Percentiles rank a stretch among this genome's conserved stretches.
These are phyloP conservation scores for Psittacus erithacus DNA, from an alignment of 2,113 vertebrate species.

Conservation along the genomic window DNA sequence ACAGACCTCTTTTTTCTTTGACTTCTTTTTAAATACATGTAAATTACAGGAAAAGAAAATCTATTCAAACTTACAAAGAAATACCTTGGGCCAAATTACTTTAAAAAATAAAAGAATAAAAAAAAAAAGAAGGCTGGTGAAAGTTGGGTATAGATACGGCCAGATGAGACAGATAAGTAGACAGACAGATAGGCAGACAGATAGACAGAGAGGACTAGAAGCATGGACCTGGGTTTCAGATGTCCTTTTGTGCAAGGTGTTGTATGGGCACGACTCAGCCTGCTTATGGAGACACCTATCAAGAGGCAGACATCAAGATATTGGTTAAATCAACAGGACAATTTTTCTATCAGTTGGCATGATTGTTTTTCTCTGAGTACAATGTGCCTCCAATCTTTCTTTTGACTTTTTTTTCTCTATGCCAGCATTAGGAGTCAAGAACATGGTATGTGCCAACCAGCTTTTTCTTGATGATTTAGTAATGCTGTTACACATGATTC, in stretches of 20 bases:
- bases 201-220: background rate
- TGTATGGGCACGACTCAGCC: background rate
- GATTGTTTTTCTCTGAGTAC: background rate
- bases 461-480: background rate
- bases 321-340: background rate
- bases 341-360: background rate
- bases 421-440: background rate
- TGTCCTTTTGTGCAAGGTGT: background rate
- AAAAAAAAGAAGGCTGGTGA: background rate
- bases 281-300: background rate
- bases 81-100: background rate
- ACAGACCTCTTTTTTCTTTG: background rate
- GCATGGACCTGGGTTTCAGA: background rate
- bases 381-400: background rate
- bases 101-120: background rate
- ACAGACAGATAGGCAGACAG: background rate
- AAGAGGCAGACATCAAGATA: background rate
- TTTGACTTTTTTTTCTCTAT: background rate
- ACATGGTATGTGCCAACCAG: too few species aligned
- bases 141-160: background rate
- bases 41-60: background rate
- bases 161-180: background rate
- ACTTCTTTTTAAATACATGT: background rate
- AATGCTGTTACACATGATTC: fast-evolving
- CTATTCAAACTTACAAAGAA: background rate